Evolutionary conservation across 2,888 invertebrate genomes (phyloP), one percentile per base, ranked within the genome.

Genomic region (Leptothorax acervorum): DNA sequence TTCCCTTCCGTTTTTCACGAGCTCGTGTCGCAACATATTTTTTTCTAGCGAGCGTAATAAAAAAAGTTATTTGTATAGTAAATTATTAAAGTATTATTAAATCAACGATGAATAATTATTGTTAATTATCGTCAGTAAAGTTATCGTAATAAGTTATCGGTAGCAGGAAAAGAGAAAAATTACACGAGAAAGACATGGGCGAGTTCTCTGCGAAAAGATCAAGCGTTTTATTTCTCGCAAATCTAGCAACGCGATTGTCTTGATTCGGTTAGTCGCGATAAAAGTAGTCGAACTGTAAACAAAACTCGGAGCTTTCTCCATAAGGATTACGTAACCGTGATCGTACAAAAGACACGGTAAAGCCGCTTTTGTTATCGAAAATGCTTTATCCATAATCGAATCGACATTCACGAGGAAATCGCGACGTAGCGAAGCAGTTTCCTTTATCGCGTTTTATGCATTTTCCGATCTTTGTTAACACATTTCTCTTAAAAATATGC

Each of bases 341-440:
- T 78, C 42, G 45, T 18, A 65, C 65, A 66, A 78, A 53, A 55
- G 76, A 28, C 45, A 45, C n/a, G n/a, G n/a, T 6, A 53, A 76
- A 79, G 35, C 35, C 35, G 71, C 48, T 48, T 60, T 60, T 4
- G 28, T 35, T 42, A 71, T 81, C 60, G 71, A 48, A 48, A 79
- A 60, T 71, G 60, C 39, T 78, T 78, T 78, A 66, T 68, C 78
- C 42, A 71, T 62, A 81, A 71, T 81, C 79, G 79, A 71, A 71
- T 71, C 60, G 48, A 70, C 79, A 62, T 71, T 71, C n/a, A 39
- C 31, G 51, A 60, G 48, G 23, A 79, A 53, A 45, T 81, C 39
- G 39, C 39, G 35, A 70, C 11, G n/a, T n/a, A 57, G 68, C 15
- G 18, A 48, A 57, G 8, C 53, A 23, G 70, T 51, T 62, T 18